These are phyloP conservation scores for Drosophila peninsularis DNA, from an alignment of 2,888 invertebrate genomes.

Conservation along the genomic window DNA sequence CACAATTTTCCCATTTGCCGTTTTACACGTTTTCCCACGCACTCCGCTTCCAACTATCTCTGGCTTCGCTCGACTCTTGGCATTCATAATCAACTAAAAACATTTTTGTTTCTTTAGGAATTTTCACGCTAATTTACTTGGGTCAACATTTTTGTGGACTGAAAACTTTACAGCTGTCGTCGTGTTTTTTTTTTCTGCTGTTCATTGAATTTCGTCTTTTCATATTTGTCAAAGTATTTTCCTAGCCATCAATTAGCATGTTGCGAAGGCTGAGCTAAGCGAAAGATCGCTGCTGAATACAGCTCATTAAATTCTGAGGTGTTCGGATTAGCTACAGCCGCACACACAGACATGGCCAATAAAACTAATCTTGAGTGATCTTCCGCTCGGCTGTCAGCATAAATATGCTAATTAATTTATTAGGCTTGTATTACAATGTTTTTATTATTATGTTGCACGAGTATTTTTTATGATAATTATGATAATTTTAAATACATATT, in stretches of 20 bases:
- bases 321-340: constrained; percentile 26
- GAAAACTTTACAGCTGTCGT: constrained; percentile 18
- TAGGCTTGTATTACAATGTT: neutral
- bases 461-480: constrained; percentile 1
- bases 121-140: constrained; percentile 58
- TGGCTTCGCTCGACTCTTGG: constrained; percentile 12
- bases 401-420: constrained; percentile 28
- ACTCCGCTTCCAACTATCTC: constrained; percentile 10
- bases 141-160: constrained; percentile 46
- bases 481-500: neutral
- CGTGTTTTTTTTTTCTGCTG: neutral
- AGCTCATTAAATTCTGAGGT: constrained; percentile 23
- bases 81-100: constrained; percentile 19
- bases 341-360: constrained; percentile 4
- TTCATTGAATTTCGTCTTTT: constrained; percentile 24
- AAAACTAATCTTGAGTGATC: constrained; percentile 10
- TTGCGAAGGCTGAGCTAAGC: constrained; percentile 39
- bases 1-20: constrained; percentile 12
- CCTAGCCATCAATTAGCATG: constrained; percentile 54
- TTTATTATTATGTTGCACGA: neutral
- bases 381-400: constrained; percentile 19
- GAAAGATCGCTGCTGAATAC: constrained; percentile 20
- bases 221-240: constrained; percentile 49
- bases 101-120: constrained; percentile 7
- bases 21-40: constrained; percentile 60